Conservation (phyloP, 2,113 vertebrate genomes). For the Hylia prasina region DNA sequence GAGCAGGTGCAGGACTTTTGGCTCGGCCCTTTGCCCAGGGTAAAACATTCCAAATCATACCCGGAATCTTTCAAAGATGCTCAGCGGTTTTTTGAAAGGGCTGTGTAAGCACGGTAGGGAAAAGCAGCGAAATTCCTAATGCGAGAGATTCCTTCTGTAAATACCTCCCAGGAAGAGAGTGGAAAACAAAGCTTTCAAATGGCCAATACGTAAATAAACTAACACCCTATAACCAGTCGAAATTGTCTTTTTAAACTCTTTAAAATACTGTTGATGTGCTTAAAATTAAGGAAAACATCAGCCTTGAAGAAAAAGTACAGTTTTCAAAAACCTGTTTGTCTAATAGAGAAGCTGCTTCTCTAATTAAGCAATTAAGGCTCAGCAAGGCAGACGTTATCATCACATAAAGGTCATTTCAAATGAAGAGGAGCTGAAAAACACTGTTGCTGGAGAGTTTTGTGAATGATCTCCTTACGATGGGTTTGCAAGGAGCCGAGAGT, state of each 20-base stretch:
- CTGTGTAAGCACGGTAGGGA: neutral
- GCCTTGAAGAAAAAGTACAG: neutral
- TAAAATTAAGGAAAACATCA: constrained; percentile 19
- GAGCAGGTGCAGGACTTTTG: neutral
- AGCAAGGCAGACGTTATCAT: constrained; percentile 49
- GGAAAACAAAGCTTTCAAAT: neutral
- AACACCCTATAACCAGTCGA: neutral
- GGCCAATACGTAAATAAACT: neutral
- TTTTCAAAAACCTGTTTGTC: constrained; percentile 43
- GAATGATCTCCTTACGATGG: neutral
- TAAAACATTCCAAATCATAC: neutral
- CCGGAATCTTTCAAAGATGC: neutral
- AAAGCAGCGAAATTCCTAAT: neutral
- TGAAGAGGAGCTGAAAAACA: constrained; percentile 13
- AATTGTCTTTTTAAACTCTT: neutral
- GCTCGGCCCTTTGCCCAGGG: neutral
- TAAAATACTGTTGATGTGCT: neutral
- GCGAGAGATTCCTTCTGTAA: neutral
- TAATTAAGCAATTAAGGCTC: constrained; percentile 71
- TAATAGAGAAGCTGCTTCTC: constrained; percentile 41
- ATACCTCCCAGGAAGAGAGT: neutral
- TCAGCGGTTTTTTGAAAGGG: neutral
- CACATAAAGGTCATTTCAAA: constrained; percentile 67
- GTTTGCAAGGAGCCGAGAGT: neutral
- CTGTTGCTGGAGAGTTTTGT: neutral